Evolutionary conservation across 2,797 vertebrate genomes (phyloP), one percentile per base, ranked within the genome.

Genomic region (Anguilla obscura): DNA sequence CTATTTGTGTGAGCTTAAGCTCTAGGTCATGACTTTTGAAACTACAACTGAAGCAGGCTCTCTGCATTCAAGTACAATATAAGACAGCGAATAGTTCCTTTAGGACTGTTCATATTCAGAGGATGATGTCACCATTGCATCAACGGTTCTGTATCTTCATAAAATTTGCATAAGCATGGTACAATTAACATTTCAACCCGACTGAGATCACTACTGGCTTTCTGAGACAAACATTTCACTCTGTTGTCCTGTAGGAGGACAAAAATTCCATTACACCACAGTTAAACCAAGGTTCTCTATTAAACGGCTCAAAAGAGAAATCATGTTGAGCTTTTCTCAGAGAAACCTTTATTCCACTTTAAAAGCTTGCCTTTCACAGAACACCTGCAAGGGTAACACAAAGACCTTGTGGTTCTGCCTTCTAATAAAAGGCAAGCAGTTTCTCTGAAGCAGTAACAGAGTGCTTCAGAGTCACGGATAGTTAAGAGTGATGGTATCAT

Each of bases 311-410:
- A 60, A 76, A 76, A 88, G 63, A 86, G 24, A 48, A 86, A 83
- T 63, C 58, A 45, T 36, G 63, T 56, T 83, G 87, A 84, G 79
- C 60, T 27, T 87, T 56, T 84, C 60, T 21, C 60, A 30, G 80
- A 80, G 82, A 88, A 88, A 36, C 58, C 86, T 83, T 83, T 84
- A 84, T 48, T 66, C 87, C 16, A 45, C 52, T 85, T 84, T 69
- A 52, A 84, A 88, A 88, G 60, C 80, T 27, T 45, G 60, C 33
- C 60, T 30, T 84, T 88, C 87, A 88, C 82, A 84, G 87, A 85
- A 88, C 63, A 88, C 87, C 87, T 88, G 87, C 63, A 83, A 33
- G 63, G 60, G 60, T n/a, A 84, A 54, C 82, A 71, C 60, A 87
- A 87, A 84, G 82, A 54, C 12, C 60, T 30, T 30, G 63, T 71